phyloP scores from a whole-genome alignment of 2,797 vertebrate genomes.

The Hemibagrus guttatus region DNA sequence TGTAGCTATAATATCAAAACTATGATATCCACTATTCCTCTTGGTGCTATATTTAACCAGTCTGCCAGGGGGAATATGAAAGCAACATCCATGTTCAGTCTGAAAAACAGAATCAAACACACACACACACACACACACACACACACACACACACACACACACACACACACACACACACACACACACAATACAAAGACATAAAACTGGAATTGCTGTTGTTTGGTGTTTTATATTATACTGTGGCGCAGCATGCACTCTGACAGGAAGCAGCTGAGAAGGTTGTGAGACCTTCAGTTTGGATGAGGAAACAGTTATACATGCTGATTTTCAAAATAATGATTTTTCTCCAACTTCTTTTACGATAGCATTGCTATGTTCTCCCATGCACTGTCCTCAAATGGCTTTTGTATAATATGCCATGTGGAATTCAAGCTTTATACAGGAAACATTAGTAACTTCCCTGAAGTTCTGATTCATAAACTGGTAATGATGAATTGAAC shows the following conservation, averaged over 20 bases:
- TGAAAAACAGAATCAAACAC: not conserved
- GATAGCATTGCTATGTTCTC: constrained; percentile 1
- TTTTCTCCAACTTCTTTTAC: not conserved
- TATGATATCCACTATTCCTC: not conserved
- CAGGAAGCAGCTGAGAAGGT: constrained; percentile 3
- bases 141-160: constrained; percentile 9
- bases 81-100: not conserved
- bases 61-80: not conserved
- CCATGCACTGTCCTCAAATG: constrained; percentile 15
- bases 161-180: constrained; percentile 6
- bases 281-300: constrained; percentile 9
- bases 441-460: not conserved
- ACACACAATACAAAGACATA: not conserved
- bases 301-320: constrained; percentile 27
- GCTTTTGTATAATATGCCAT: constrained; percentile 3
- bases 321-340: constrained; percentile 26
- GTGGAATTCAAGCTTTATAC: not conserved
- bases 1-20: not conserved
- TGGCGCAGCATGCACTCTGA: constrained; percentile 17
- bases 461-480: not conserved
- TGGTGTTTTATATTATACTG: constrained; percentile 9
- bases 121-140: not conserved
- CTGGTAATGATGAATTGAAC: not conserved
- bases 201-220: constrained; percentile 10
- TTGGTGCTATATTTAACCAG: not conserved